Conservation (phyloP, 2,113 vertebrate species). For the Nicator chloris region DNA sequence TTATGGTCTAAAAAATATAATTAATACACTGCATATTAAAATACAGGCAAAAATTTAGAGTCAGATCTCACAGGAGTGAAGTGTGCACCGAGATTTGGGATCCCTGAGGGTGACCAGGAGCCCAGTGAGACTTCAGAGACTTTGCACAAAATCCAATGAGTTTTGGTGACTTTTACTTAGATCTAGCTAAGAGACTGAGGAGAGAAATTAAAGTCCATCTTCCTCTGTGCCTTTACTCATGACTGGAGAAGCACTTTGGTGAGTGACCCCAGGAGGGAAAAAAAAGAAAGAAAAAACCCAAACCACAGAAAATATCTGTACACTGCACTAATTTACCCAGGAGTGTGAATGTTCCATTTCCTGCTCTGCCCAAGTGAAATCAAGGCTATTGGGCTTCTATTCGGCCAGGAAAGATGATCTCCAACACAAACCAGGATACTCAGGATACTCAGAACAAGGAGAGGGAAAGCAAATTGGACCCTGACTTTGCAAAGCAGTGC, state of each 20-base stretch:
- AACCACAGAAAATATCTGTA: neutral
- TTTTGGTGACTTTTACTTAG: neutral
- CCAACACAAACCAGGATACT: neutral
- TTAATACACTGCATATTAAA: neutral
- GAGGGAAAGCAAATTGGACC: neutral
- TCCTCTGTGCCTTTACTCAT: neutral
- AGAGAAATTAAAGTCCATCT: neutral
- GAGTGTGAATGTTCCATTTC: neutral
- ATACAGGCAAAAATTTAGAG: neutral
- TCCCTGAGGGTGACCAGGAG: neutral
- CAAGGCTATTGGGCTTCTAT: neutral
- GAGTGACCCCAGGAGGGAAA: neutral
- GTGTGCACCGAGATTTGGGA: neutral
- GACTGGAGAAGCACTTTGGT: neutral
- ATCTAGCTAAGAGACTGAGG: neutral
- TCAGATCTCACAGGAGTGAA: neutral
- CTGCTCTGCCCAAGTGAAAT: neutral
- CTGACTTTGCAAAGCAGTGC: neutral
- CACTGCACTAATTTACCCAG: neutral
- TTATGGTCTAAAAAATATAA: neutral
- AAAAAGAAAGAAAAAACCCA: neutral
- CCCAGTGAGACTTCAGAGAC: neutral
- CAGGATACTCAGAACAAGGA: neutral
- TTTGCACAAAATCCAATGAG: neutral
- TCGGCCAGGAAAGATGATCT: neutral